Conservation (phyloP, 2,888 invertebrate genomes). For the Adineta ricciae region DNA sequence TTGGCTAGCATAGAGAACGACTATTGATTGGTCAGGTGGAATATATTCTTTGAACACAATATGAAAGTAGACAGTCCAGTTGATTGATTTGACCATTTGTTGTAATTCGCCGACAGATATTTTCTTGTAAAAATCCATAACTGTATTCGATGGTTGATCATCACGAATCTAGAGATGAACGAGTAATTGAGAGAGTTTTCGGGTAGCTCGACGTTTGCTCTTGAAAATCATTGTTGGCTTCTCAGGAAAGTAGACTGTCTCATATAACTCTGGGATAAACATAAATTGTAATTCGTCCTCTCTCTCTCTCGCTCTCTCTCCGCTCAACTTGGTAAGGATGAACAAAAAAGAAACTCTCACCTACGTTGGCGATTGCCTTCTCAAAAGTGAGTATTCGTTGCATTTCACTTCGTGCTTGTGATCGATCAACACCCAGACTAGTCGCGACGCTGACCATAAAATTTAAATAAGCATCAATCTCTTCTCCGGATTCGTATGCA, state of each 20-base stretch:
- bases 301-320: no score
- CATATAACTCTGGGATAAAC: no score
- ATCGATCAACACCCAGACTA: background rate
- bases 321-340: no score
- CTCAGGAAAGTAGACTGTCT: no score
- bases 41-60: background rate
- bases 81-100: background rate
- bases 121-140: background rate
- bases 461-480: background rate
- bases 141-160: background rate
- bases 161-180: background rate
- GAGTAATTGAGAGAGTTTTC: background rate
- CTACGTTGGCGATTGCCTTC: slow-evolving; percentile 7
- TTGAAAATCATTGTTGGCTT: no score
- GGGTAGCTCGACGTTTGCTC: background rate
- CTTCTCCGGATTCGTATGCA: background rate
- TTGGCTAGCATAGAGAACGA: background rate
- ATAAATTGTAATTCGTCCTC: no score
- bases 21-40: background rate
- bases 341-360: background rate
- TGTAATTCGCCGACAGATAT: background rate
- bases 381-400: background rate
- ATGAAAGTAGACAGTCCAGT: background rate
- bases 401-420: background rate
- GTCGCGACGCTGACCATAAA: background rate